Evolutionary conservation across 2,888 invertebrate species (phyloP), one percentile per base, ranked within the genome.

Genomic region (Caenorhabditis doughertyi): DNA sequence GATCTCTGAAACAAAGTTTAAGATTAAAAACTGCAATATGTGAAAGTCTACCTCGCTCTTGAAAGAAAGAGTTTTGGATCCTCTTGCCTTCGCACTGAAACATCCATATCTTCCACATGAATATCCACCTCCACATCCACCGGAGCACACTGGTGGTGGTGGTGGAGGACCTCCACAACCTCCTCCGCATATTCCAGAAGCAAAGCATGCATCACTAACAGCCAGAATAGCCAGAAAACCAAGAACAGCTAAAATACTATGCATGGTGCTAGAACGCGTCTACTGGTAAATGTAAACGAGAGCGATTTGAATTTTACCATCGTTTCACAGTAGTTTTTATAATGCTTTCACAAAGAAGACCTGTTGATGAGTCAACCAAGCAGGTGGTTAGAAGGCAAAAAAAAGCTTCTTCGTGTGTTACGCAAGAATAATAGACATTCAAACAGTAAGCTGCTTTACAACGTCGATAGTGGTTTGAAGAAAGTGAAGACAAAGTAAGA

Each of bases 81-180:
- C 87, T 70, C 85, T 81, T 2, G 90, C 90, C 49, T 88, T 67
- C 42, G 87, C 73, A 56, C 85, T 84, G 72, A 85, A 87, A 79
- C 91, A 91, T 3, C 91, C 91, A 68, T 90, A 91, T 62, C 85
- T 85, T 4, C 90, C 89, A 58, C 90, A 90, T 7, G 82, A 84
- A 65, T 86, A 89, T 71, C 88, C 87, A 21, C 79, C 72, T 21
- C 84, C 85, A 49, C 87, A 87, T 27, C 86, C 79, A 56, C 84
- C 84, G 2, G 58, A 58, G 60, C 85, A 85, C 8, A 83, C 87
- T 62, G 87, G 83, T 8, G 91, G 90, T 32, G 89, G 88, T 44
- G 89, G 90, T 23, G 89, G 87, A n/a, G 84, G n/a, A n/a, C n/a
- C n/a, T n/a, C n/a, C 84, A 72, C 90, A 90, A 7, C 90, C 89